These are phyloP conservation scores for Rhinogobio ventralis DNA, from an alignment of 2,797 vertebrate genomes.

Conservation along the genomic window DNA sequence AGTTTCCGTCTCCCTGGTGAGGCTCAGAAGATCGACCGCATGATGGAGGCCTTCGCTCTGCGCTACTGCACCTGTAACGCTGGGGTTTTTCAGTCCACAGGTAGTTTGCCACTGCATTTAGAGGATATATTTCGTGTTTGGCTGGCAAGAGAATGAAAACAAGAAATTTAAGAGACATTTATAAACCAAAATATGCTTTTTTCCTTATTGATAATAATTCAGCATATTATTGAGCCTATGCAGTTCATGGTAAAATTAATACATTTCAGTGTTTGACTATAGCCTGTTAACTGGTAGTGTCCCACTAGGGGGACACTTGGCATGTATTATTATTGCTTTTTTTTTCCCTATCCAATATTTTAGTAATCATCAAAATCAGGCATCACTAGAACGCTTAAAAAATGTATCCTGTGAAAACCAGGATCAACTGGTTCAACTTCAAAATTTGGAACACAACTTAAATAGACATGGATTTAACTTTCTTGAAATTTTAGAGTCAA, in stretches of 20 bases:
- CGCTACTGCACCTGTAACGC: constrained; percentile 92
- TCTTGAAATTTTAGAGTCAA: background rate
- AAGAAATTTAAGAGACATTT: background rate
- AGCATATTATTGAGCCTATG: background rate
- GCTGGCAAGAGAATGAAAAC: background rate
- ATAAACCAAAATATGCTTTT: background rate
- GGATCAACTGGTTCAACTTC: background rate
- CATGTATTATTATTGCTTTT: background rate
- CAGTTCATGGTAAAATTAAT: background rate
- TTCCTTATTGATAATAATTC: background rate
- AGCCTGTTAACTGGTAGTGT: background rate
- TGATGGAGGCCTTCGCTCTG: constrained; percentile 94
- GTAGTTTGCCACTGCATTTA: constrained; percentile 65
- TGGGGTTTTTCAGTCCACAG: constrained; percentile 90
- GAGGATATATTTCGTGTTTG: background rate
- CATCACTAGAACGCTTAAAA: background rate
- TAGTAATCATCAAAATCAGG: background rate
- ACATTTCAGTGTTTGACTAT: background rate
- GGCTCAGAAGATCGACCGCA: constrained; percentile 95
- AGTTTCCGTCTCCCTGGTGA: constrained; percentile 94
- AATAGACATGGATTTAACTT: background rate
- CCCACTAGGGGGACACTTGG: background rate
- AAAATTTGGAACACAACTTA: background rate
- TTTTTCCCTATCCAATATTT: background rate
- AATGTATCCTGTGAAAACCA: background rate